Conservation (phyloP, 2,888 invertebrate genomes). For the Lycaena phlaeas region DNA sequence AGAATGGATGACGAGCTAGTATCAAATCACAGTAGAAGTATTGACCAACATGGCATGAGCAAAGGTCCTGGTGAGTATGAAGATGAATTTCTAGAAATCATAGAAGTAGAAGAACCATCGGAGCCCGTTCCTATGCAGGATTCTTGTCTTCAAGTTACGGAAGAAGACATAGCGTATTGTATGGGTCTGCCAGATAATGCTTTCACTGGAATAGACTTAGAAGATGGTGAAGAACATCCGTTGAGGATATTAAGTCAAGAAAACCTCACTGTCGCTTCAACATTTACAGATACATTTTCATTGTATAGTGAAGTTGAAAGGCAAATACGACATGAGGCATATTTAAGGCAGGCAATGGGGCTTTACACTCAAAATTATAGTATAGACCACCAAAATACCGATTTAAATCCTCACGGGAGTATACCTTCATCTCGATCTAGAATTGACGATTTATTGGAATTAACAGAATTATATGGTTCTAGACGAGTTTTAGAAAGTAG, state of each 20-base stretch:
- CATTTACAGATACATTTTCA: conserved; percentile 84
- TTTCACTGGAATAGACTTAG: conserved; percentile 80
- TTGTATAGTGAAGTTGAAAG: conserved; percentile 78
- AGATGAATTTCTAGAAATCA: conserved; percentile 84
- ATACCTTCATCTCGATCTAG: conserved; percentile 66
- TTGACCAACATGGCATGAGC: conserved; percentile 62
- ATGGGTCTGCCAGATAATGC: conserved; percentile 83
- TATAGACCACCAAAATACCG: conserved; percentile 37
- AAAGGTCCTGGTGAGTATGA: conserved; percentile 64
- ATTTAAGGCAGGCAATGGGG: conserved; percentile 70
- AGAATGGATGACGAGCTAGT: conserved; percentile 71
- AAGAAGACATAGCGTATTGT: conserved; percentile 92
- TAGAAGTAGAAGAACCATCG: conserved; percentile 84
- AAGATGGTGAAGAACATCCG: conserved; percentile 84
- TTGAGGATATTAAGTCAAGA: conserved; percentile 91
- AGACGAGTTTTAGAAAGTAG: conserved; percentile 81
- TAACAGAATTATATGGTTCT: conserved; percentile 87
- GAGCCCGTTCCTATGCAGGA: conserved; percentile 91
- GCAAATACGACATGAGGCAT: conserved; percentile 75
- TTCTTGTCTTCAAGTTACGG: conserved; percentile 90
- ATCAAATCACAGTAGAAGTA: conserved; percentile 72
- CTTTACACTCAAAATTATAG: conserved; percentile 71
- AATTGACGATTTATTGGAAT: conserved; percentile 85
- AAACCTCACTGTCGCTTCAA: conserved; percentile 91
- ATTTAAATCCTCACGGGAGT: conserved; percentile 62